These are phyloP conservation scores for Cichladusa arquata DNA, from an alignment of 2,113 vertebrate species.

Conservation along the genomic window DNA sequence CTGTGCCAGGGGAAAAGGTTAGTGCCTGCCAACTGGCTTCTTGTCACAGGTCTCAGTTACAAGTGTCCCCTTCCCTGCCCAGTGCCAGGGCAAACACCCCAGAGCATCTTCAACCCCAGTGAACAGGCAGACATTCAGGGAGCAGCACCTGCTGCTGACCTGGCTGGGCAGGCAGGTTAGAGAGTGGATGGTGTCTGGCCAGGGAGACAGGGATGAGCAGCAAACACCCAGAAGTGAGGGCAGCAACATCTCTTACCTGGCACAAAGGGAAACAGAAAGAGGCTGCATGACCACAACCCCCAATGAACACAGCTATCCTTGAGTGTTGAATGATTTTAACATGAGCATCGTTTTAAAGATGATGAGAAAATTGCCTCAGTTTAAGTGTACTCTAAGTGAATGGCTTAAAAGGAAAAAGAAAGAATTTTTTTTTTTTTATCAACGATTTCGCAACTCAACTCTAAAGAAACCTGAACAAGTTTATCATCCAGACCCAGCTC, in stretches of 20 bases:
- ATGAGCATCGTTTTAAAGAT: neutral
- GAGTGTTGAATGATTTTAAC: neutral
- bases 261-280: neutral
- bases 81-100: neutral
- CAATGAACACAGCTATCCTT: neutral
- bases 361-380: neutral
- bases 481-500: neutral
- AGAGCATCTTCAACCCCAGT: neutral
- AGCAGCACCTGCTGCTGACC: neutral
- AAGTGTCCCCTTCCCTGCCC: neutral
- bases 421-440: neutral
- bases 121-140: accelerated
- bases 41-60: neutral
- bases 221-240: neutral
- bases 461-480: neutral
- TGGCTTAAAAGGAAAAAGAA: neutral
- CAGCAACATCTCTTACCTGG: neutral
- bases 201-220: neutral
- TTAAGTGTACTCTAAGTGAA: neutral
- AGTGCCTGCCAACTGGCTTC: neutral
- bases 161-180: neutral
- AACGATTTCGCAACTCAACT: neutral
- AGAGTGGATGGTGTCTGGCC: accelerated
- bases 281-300: neutral
- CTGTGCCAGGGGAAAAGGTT: neutral